Evolutionary conservation across 1,140 invertebrate genomes (phyloP).

Genomic region (Trichomalopsis sarcophagae): DNA sequence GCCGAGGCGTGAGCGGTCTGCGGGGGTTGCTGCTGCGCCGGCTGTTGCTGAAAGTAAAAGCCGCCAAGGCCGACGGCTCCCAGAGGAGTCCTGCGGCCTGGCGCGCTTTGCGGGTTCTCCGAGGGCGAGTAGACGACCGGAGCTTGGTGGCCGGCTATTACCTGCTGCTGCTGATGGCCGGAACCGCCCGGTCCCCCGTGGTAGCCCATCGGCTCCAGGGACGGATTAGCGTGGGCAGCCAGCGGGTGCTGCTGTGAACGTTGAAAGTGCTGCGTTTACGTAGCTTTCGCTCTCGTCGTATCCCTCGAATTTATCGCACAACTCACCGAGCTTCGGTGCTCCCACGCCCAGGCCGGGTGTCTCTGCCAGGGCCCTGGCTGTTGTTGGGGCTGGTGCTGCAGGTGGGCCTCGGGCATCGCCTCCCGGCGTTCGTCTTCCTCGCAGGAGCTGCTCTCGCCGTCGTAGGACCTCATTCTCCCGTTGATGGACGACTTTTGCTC

Average conservation of each 20-base stretch:
- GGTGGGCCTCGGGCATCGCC: slow-evolving; percentile 65
- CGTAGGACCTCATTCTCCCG: slow-evolving; percentile 70
- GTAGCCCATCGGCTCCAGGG: slow-evolving; percentile 62
- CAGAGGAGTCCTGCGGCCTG: slow-evolving; percentile 85
- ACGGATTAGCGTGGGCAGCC: slow-evolving; percentile 21
- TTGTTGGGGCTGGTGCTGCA: slow-evolving; percentile 64
- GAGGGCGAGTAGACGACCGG: slow-evolving; percentile 70
- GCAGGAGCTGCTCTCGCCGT: slow-evolving; percentile 72
- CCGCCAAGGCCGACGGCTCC: slow-evolving; percentile 88
- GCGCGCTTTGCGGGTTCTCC: slow-evolving; percentile 78
- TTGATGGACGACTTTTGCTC: background rate
- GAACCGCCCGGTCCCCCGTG: slow-evolving; percentile 58
- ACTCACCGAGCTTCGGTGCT: slow-evolving; percentile 66
- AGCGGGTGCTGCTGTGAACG: slow-evolving; percentile 13
- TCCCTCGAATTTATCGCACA: no score
- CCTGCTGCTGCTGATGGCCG: slow-evolving; percentile 62
- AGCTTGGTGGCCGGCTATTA: slow-evolving; percentile 48
- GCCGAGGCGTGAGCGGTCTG: slow-evolving; percentile 72
- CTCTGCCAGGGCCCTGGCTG: slow-evolving; percentile 70
- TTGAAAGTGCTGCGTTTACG: background rate
- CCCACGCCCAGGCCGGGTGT: slow-evolving; percentile 72
- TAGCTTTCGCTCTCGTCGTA: no score
- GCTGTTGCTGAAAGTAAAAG: slow-evolving; percentile 82
- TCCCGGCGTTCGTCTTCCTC: slow-evolving; percentile 71
- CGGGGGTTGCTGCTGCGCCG: slow-evolving; percentile 71